Base-by-base conservation (phyloP, 37 sponge, comb jelly and placozoan genomes). In the Haliclona indistincta region DNA sequence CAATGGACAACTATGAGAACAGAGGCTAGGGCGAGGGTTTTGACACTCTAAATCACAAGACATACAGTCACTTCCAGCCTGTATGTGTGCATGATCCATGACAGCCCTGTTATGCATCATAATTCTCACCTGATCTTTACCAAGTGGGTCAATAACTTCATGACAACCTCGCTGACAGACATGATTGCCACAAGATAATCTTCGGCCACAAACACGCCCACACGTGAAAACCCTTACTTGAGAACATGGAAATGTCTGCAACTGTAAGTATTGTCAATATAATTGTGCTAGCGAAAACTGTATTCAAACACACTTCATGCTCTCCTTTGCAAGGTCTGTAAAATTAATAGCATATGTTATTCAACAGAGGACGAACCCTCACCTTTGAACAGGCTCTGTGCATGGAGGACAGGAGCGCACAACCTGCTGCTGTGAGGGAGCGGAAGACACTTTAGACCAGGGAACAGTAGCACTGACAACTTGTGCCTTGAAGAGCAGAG, bases 51-150 rank as follows among this genome's bases (percentile, higher is more conserved):
- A 40, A 28, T 86, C 76, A 77, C 95, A 94, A 4, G 38, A 41
- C 32, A 76, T 41, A 77, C 95, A 94, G 39, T 82, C 81, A 26
- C 83, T 81, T 17, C 88, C 92, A 64, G 90, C 86, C 89, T 87
- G 41, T 15, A 55, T 0, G 54, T 22, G 38, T 1, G 43, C 37
- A 54, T 34, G 8, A 30, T 3, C 34, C 22, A 28, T 32, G 54
- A 28, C 35, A n/a, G 1, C 29, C 54, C 23, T 13, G 6, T 36
- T 7, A 22, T 60, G 19, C 7, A 26, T 60, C 25, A 60, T 20
- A 23, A 26, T 23, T 60, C 73, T 30, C 38, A 79, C 80, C 69
- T 67, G 26, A 22, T 40, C 40, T 36, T 35, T 11, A 39, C 23
- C 40, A 19, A 70, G 66, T 74, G 86, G 73, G 33, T 74, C 73